These are phyloP conservation scores for Pomacea canaliculata DNA, from an alignment of 2,888 invertebrate species.

Conservation along the genomic window DNA sequence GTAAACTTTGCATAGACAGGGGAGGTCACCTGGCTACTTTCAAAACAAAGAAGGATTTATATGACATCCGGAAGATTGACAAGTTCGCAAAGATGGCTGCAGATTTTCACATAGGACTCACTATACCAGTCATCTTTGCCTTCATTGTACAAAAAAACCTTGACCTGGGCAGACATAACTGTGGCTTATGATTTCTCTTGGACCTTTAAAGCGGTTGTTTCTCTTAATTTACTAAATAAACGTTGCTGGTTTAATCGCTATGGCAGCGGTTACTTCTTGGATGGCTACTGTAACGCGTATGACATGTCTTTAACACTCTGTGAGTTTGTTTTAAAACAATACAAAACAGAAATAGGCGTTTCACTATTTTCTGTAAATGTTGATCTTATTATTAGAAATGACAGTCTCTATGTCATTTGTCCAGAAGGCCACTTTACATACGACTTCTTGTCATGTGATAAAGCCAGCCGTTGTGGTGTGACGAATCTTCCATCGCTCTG, in stretches of 20 bases:
- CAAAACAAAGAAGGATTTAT: conserved; percentile 1
- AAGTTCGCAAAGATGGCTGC: not conserved
- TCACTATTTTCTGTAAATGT: too few species aligned
- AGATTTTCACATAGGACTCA: conserved; percentile 1
- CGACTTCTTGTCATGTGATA: conserved; percentile 16
- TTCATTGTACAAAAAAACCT: not conserved
- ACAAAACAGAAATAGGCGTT: too few species aligned
- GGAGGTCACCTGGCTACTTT: conserved; percentile 9
- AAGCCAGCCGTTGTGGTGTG: conserved; percentile 6
- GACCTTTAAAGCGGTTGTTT: too few species aligned
- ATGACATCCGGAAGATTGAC: not conserved
- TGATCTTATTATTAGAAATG: too few species aligned
- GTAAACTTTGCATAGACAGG: not conserved
- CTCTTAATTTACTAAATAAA: too few species aligned
- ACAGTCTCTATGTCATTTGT: too few species aligned
- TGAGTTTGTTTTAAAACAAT: too few species aligned
- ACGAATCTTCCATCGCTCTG: not conserved
- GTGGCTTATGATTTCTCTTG: not conserved
- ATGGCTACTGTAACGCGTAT: too few species aligned
- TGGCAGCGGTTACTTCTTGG: too few species aligned
- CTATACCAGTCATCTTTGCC: not conserved
- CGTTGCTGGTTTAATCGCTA: too few species aligned
- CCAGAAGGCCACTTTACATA: conserved; percentile 4
- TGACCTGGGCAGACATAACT: not conserved
- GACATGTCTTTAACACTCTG: too few species aligned